Evolutionary conservation across 1,140 invertebrate genomes (phyloP).

Genomic region (Myzus persicae): DNA sequence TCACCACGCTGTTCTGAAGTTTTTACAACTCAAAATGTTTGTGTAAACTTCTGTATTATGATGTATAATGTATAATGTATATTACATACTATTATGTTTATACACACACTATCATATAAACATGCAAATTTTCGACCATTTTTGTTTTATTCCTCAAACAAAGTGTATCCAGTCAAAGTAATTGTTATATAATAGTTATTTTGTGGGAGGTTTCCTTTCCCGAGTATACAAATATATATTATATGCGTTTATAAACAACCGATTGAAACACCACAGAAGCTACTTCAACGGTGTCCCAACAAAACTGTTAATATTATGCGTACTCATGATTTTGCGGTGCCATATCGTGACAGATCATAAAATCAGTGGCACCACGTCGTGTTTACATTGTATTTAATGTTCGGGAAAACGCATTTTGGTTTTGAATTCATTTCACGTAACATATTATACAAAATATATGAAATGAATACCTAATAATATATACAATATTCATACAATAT

Average conservation of each 20-base stretch:
- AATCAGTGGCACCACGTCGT: slow-evolving; percentile 34
- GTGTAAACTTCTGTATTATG: background rate
- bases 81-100: background rate
- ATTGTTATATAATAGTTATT: background rate
- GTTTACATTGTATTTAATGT: slow-evolving; percentile 41
- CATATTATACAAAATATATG: background rate
- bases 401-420: slow-evolving; percentile 31
- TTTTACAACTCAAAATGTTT: background rate
- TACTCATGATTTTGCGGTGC: slow-evolving; percentile 41
- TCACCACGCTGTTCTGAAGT: background rate
- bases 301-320: slow-evolving; percentile 53
- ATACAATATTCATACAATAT: background rate
- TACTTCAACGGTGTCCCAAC: background rate
- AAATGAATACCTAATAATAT: background rate
- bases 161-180: background rate
- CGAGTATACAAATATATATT: slow-evolving; percentile 13
- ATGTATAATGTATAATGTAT: background rate
- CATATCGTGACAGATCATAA: slow-evolving; percentile 55
- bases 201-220: background rate
- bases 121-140: background rate
- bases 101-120: background rate
- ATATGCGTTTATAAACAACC: background rate
- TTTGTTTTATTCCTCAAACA: background rate
- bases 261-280: slow-evolving; percentile 44
- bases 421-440: slow-evolving; percentile 5